These are phyloP conservation scores for Calameuta idolon DNA, from an alignment of 2,888 invertebrate species.

Conservation along the genomic window DNA sequence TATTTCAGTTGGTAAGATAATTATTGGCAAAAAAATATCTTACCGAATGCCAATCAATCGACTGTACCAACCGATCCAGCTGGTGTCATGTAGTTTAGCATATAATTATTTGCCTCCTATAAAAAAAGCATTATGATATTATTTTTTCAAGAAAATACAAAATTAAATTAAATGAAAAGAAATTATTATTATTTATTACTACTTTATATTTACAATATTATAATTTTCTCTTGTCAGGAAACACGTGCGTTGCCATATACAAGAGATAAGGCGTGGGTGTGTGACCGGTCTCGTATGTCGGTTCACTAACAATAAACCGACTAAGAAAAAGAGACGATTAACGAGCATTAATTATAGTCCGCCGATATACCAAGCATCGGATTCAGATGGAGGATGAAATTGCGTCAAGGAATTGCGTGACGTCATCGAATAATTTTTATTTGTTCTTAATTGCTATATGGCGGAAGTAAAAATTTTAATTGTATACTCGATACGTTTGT, in stretches of 20 bases:
- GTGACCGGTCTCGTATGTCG: not conserved
- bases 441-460: not conserved
- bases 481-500: not conserved
- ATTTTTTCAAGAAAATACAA: not conserved
- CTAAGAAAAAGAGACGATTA: conserved; percentile 4
- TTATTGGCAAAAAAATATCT: not conserved
- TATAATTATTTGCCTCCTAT: not conserved
- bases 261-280: conserved; percentile 7
- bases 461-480: not conserved
- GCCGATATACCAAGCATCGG: not conserved
- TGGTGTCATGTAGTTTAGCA: not conserved
- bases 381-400: not conserved
- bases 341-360: conserved; percentile 1
- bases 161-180: not conserved
- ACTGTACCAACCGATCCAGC: not conserved
- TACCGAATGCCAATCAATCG: not conserved
- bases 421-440: not conserved
- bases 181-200: not conserved
- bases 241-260: not conserved
- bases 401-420: not conserved
- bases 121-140: not conserved
- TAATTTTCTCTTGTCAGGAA: not conserved
- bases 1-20: not conserved
- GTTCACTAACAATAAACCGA: conserved; percentile 1
- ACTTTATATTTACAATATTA: not conserved